Evolutionary conservation across 1,140 invertebrate genomes (phyloP).

Genomic region (Coboldia fuscipes): DNA sequence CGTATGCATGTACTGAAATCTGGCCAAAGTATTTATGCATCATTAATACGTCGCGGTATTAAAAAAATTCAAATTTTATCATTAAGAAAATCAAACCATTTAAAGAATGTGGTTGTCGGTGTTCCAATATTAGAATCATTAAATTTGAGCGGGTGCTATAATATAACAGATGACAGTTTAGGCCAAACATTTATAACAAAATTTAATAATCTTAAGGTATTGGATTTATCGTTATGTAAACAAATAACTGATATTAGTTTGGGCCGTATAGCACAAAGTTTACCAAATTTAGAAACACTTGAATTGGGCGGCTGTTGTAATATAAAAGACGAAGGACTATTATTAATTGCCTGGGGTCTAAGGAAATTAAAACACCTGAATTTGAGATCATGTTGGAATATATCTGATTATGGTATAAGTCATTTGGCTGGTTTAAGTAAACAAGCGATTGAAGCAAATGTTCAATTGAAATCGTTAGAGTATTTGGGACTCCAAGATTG

Average conservation of each 20-base stretch:
- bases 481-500: constrained; percentile 81
- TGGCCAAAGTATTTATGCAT: constrained; percentile 63
- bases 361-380: constrained; percentile 66
- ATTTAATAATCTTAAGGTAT: constrained; percentile 44
- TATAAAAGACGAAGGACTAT: constrained; percentile 67
- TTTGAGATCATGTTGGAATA: constrained; percentile 74
- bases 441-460: constrained; percentile 40
- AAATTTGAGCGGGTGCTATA: constrained; percentile 83
- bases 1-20: constrained; percentile 68
- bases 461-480: constrained; percentile 56
- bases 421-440: constrained; percentile 56
- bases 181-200: constrained; percentile 57
- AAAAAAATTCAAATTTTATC: constrained; percentile 75
- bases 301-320: constrained; percentile 80
- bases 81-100: constrained; percentile 50
- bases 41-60: constrained; percentile 69
- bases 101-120: constrained; percentile 67
- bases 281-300: constrained; percentile 71
- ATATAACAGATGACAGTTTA: constrained; percentile 63
- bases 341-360: constrained; percentile 67
- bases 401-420: constrained; percentile 74
- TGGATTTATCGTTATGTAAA: constrained; percentile 85
- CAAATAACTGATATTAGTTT: constrained; percentile 77
- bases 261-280: constrained; percentile 55
- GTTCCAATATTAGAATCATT: constrained; percentile 71